phyloP scores from a whole-genome alignment of 2,888 invertebrate species.

The Pyrrhia umbra region DNA sequence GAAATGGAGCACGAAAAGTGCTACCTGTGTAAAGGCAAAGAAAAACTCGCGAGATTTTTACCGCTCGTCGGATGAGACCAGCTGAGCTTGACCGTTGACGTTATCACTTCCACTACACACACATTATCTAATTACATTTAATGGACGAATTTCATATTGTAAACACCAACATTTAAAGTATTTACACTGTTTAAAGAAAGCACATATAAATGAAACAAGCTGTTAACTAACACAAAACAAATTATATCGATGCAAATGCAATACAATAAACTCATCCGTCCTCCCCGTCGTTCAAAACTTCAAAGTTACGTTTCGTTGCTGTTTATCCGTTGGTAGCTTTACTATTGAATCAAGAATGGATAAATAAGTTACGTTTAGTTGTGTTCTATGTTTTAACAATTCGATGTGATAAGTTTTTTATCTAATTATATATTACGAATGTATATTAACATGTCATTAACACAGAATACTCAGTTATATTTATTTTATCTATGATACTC shows the following conservation, averaged over 20 bases:
- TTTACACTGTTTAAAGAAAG: constrained; percentile 37
- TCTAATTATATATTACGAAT: too few species aligned
- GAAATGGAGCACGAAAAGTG: constrained; percentile 87
- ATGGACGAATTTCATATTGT: constrained; percentile 38
- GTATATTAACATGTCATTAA: too few species aligned
- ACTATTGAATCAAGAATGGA: constrained; percentile 3
- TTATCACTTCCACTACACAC: constrained; percentile 79
- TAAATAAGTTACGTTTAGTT: constrained; percentile 18
- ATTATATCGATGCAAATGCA: constrained; percentile 61
- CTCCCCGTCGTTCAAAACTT: constrained; percentile 68
- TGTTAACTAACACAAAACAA: constrained; percentile 65
- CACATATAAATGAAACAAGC: constrained; percentile 44
- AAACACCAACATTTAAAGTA: constrained; percentile 31
- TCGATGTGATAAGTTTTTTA: too few species aligned
- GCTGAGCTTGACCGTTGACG: constrained; percentile 88
- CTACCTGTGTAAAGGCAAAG: constrained; percentile 79
- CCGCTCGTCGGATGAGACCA: constrained; percentile 85
- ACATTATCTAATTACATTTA: constrained; percentile 56
- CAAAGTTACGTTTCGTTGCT: constrained; percentile 70
- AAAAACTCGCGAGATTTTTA: constrained; percentile 87
- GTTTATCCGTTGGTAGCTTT: constrained; percentile 37
- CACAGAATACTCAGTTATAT: too few species aligned
- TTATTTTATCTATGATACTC: too few species aligned
- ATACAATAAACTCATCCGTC: constrained; percentile 60
- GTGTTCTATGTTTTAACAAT: background rate